Evolutionary conservation across 2,888 invertebrate species (phyloP).

Genomic region (Reticulitermes lucifugus): DNA sequence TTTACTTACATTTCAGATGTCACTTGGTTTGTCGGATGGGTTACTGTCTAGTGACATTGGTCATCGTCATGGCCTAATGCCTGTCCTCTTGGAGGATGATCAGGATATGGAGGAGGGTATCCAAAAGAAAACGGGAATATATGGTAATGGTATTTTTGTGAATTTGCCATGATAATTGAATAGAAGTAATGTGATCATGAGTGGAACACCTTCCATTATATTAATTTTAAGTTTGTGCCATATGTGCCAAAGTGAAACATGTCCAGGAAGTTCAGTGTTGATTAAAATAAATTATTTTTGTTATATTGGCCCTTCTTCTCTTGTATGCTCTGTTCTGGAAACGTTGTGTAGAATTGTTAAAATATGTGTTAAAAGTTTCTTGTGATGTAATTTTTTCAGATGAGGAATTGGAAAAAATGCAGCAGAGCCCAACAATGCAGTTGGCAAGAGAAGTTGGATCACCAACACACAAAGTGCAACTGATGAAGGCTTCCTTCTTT

Average conservation of each 20-base stretch:
- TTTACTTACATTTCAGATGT: background rate
- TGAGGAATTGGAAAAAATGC: slow-evolving; percentile 42
- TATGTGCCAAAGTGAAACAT: too few relatives aligned
- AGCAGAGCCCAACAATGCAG: slow-evolving; percentile 71
- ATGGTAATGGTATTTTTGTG: background rate
- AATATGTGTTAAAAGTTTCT: background rate
- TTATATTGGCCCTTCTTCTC: too few relatives aligned
- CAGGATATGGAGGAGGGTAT: slow-evolving; percentile 48
- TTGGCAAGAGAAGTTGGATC: slow-evolving; percentile 73
- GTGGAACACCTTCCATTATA: background rate
- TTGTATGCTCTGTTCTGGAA: too few relatives aligned
- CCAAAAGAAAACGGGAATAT: slow-evolving; percentile 19
- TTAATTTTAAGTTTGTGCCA: too few relatives aligned
- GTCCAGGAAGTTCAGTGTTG: too few relatives aligned
- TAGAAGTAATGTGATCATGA: background rate
- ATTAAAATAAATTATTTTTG: too few relatives aligned
- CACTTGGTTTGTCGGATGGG: slow-evolving; percentile 9
- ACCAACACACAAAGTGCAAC: slow-evolving; percentile 77
- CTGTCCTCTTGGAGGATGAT: slow-evolving; percentile 51
- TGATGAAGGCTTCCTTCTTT: slow-evolving; percentile 88
- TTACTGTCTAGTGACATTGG: slow-evolving; percentile 16
- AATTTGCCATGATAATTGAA: too few relatives aligned
- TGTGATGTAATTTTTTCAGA: background rate
- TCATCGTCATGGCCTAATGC: background rate
- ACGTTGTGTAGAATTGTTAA: too few relatives aligned